These are phyloP conservation scores for Andrena minutula DNA, from an alignment of 2,888 invertebrate genomes.

Conservation along the genomic window DNA sequence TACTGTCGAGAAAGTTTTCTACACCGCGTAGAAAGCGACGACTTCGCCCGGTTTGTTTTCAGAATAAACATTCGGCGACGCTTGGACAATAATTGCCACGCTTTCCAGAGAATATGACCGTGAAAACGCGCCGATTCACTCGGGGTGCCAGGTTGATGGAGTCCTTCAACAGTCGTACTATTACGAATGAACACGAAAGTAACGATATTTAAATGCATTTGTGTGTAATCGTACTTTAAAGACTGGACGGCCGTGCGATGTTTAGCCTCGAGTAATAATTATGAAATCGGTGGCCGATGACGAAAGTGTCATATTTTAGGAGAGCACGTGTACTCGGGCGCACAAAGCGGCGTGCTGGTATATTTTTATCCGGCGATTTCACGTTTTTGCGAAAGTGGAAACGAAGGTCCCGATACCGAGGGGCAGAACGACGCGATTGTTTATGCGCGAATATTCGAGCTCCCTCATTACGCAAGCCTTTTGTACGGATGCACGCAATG, in stretches of 20 bases:
- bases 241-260: not conserved
- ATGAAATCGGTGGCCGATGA: conserved; percentile 35
- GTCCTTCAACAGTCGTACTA: not conserved
- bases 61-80: no score
- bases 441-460: conserved; percentile 14
- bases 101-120: no score
- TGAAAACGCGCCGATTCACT: no score
- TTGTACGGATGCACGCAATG: no score
- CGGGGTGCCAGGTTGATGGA: no score
- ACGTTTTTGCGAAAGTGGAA: conserved; percentile 44
- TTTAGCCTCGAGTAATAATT: conserved; percentile 38
- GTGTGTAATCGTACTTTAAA: not conserved
- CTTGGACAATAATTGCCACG: no score
- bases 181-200: not conserved
- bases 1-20: no score
- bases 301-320: conserved; percentile 64
- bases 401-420: not conserved
- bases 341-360: conserved; percentile 42
- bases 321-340: conserved; percentile 54
- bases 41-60: no score
- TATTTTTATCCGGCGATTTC: conserved; percentile 50
- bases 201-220: not conserved
- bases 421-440: conserved; percentile 20
- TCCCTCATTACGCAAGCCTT: conserved; percentile 48
- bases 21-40: no score